Conservation (phyloP, 2,888 invertebrate genomes). For the Epinotia nisella region DNA sequence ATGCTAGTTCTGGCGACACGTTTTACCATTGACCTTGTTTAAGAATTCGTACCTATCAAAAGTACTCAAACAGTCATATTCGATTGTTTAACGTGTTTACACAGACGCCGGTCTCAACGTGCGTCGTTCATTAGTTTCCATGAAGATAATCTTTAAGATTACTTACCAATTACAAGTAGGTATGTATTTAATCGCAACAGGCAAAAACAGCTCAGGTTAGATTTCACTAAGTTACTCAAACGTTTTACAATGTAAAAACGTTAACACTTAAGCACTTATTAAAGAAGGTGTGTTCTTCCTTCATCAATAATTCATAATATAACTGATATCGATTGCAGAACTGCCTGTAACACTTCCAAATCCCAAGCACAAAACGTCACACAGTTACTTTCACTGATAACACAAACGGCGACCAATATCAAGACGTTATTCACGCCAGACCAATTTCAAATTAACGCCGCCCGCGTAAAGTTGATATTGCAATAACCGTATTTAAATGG, state of each 20-base stretch:
- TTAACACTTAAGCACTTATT: conserved; percentile 11
- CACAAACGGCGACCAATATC: conserved; percentile 15
- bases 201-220: conserved; percentile 18
- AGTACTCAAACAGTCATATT: not conserved
- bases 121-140: not conserved
- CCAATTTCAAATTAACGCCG: not conserved
- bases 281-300: conserved; percentile 61
- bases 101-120: not conserved
- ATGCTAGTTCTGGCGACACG: not conserved
- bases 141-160: not conserved
- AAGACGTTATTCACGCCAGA: conserved; percentile 17
- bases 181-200: conserved; percentile 10
- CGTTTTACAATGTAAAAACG: conserved; percentile 11
- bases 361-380: conserved; percentile 4
- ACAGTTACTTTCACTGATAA: conserved; percentile 41
- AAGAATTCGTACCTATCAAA: not conserved
- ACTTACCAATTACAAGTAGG: conserved; percentile 21
- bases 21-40: not conserved
- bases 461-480: conserved; percentile 21
- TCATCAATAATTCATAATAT: conserved; percentile 57
- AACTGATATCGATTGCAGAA: conserved; percentile 58
- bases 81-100: conserved; percentile 8
- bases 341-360: conserved; percentile 8
- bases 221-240: conserved; percentile 36
- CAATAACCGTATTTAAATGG: conserved; percentile 14